These are phyloP conservation scores for Nanorana parkeri DNA, from an alignment of 2,113 vertebrate genomes.

Conservation along the genomic window DNA sequence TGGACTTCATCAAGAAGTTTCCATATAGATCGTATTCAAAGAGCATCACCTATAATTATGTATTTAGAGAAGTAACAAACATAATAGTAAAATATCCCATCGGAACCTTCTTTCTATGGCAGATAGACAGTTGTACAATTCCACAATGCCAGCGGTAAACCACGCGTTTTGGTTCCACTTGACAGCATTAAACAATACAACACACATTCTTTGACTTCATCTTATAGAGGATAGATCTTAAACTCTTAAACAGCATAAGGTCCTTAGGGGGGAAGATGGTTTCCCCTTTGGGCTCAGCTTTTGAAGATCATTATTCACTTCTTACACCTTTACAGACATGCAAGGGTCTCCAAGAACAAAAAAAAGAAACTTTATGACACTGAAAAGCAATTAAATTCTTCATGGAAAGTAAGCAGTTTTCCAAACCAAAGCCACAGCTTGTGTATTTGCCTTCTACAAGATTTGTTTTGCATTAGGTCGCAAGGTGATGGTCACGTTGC, in stretches of 20 bases:
- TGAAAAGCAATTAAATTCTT: constrained; percentile 36
- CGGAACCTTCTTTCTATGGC: not conserved
- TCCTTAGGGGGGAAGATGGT: not conserved
- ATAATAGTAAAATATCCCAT: not conserved
- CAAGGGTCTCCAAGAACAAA: not conserved
- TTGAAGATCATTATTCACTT: not conserved
- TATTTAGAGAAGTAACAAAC: not conserved
- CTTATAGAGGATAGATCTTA: not conserved
- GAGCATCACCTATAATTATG: not conserved
- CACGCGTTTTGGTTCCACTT: not conserved
- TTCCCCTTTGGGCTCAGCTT: not conserved
- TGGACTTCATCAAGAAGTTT: too few species aligned
- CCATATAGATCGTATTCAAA: not conserved
- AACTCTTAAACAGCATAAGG: not conserved
- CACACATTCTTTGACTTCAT: not conserved
- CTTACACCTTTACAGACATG: constrained; percentile 27
- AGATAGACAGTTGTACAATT: not conserved
- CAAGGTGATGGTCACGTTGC: constrained; percentile 44
- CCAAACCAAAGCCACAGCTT: constrained; percentile 29
- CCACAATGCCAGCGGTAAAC: not conserved
- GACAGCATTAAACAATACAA: not conserved
- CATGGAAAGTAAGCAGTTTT: constrained; percentile 27
- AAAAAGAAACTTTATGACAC: not conserved
- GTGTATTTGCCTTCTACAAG: constrained; percentile 33
- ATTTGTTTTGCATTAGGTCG: constrained; percentile 40